Evolutionary conservation across 2,888 invertebrate genomes (phyloP).

Genomic region (Odontocolon sp.): DNA sequence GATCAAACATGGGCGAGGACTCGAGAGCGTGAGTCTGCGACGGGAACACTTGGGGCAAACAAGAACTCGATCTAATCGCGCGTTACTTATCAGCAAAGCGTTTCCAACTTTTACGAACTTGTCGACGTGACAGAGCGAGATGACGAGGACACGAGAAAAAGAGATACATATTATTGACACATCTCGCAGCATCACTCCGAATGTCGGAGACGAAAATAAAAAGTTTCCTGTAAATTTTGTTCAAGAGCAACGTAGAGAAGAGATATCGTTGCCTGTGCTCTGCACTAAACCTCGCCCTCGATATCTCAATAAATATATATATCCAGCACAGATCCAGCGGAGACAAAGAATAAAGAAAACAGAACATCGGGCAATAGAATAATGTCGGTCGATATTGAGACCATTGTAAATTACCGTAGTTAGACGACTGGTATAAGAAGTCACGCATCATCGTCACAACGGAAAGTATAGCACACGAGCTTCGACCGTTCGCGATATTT

Average conservation of each 20-base stretch:
- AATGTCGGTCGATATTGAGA: conserved; percentile 25
- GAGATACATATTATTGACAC: conserved; percentile 63
- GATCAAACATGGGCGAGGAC: conserved; percentile 78
- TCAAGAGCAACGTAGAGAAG: background rate
- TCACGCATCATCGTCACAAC: conserved; percentile 44
- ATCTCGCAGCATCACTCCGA: conserved; percentile 71
- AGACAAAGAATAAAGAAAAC: conserved; percentile 3
- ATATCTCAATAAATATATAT: background rate
- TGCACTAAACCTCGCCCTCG: too few species aligned
- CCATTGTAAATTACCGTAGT: conserved; percentile 47
- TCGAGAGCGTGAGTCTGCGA: conserved; percentile 24
- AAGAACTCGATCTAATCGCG: conserved; percentile 77
- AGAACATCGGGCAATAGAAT: conserved; percentile 3
- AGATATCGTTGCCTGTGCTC: too few species aligned
- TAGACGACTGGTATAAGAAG: conserved; percentile 38
- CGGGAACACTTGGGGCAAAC: conserved; percentile 68
- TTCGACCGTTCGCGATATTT: background rate
- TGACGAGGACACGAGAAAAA: conserved; percentile 6
- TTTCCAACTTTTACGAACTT: conserved; percentile 50
- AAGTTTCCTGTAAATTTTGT: background rate
- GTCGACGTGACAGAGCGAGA: too few species aligned
- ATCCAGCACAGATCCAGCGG: conserved; percentile 3
- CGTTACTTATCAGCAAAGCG: conserved; percentile 70
- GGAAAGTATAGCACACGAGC: conserved; percentile 21
- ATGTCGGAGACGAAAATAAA: conserved; percentile 11